Percentiles rank a stretch among this genome's conserved stretches.
phyloP scores from a whole-genome alignment of 2,113 vertebrate genomes.

The Opisthocomus hoazin region DNA sequence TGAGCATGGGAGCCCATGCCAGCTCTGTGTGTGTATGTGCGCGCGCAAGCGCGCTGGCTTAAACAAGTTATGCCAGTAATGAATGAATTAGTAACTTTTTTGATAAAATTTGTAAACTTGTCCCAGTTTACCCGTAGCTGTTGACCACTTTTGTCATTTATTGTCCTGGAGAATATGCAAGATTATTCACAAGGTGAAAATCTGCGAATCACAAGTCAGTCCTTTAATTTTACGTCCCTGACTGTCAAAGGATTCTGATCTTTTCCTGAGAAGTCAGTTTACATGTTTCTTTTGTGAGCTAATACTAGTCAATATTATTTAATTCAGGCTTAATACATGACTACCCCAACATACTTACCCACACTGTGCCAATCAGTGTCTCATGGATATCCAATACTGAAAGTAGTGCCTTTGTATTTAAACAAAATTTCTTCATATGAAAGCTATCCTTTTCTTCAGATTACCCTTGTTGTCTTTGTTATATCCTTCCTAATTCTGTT shows the following conservation, averaged over 20 bases:
- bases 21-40: background rate
- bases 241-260: background rate
- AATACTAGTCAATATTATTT: background rate
- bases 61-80: background rate
- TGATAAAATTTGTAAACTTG: background rate
- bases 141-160: background rate
- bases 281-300: background rate
- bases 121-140: background rate
- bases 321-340: background rate
- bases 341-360: background rate
- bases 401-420: background rate
- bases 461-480: background rate
- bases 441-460: background rate
- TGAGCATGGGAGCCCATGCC: too few relatives aligned
- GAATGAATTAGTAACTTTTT: background rate
- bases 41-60: too few relatives aligned
- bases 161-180: background rate
- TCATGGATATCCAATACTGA: background rate
- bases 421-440: background rate
- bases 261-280: background rate
- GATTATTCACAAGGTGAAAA: background rate
- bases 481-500: background rate
- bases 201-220: background rate
- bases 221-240: background rate
- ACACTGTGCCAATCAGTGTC: background rate